Evolutionary conservation across 2,113 vertebrate genomes (phyloP), one percentile per base, ranked within the genome.

Genomic region (Rhynchopsitta pachyrhyncha): DNA sequence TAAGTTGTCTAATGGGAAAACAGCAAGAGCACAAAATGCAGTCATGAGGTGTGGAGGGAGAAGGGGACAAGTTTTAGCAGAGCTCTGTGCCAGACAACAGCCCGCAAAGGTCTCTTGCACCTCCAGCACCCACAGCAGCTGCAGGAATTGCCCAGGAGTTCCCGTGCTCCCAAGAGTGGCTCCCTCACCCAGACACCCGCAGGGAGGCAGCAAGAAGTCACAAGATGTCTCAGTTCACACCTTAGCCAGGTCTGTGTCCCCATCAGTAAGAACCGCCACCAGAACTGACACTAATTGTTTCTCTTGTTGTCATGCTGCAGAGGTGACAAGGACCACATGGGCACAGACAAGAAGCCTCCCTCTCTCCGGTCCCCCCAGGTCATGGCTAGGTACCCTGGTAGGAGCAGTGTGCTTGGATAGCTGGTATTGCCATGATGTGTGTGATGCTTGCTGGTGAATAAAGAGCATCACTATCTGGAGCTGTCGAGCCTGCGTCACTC

Each of bases 401-500:
- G 44, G 50, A 82, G 42, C 4, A 14, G 73, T 2, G 44, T 24
- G 63, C 5, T 10, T 23, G 57, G 66, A 46, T 39, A 62, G 81
- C 86, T 84, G 60, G 74, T 82, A 70, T 68, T 76, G 81, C 91
- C 92, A 93, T 2, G 6, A 93, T 44, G 64, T 66, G 63, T 47
- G 84, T 66, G 92, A 94, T 88, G 91, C 94, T 62, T 90, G 63
- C 92, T 97, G 0, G 37, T 93, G 93, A 97, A 97, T 95, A 97
- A 97, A 97, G 95, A 97, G 93, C 94, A 97, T 95, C 96, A 73
- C 90, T 95, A 96, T 97, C 95, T 91, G 95, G 79, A 97, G 95
- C 97, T 96, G 96, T 96, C 93, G 95, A 97, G 96, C 75, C 97
- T 97, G 97, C 96, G 92, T 97, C 97, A 96, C 96, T 97, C 95